Conservation (phyloP, 2,113 vertebrate species). For the Azemiops feae region DNA sequence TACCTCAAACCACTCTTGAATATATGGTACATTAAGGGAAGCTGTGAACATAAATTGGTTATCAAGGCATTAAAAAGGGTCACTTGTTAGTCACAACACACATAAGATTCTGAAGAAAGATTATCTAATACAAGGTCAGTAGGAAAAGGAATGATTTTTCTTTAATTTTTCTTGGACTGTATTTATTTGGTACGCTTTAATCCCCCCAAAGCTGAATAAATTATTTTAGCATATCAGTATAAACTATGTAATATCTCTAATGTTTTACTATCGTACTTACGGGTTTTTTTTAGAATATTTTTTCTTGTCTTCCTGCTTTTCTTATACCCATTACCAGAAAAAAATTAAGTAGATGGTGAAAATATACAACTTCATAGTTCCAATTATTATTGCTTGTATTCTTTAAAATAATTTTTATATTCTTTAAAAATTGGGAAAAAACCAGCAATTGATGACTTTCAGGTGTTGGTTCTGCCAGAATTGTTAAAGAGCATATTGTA, state of each 20-base stretch:
- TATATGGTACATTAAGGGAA: not conserved
- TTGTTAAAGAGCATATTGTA: not conserved
- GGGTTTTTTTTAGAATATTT: not conserved
- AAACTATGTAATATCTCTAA: not conserved
- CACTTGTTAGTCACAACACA: not conserved
- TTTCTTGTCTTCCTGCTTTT: not conserved
- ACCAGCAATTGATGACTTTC: not conserved
- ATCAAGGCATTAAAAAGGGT: not conserved
- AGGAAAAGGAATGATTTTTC: not conserved
- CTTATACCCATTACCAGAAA: not conserved
- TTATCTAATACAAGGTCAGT: not conserved
- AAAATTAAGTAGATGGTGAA: not conserved
- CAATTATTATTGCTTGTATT: not conserved
- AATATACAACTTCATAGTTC: not conserved
- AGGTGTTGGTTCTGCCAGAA: not conserved
- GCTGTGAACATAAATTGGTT: not conserved
- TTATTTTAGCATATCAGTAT: not conserved
- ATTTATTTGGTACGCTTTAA: not conserved
- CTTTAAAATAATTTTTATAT: not conserved
- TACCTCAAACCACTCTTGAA: not conserved
- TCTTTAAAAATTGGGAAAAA: not conserved
- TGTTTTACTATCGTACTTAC: not conserved
- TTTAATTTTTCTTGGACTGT: not conserved
- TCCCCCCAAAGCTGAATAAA: not conserved
- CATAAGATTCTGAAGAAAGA: not conserved